Evolutionary conservation across 1,140 invertebrate species (phyloP).

Genomic region (Coelopa frigida): DNA sequence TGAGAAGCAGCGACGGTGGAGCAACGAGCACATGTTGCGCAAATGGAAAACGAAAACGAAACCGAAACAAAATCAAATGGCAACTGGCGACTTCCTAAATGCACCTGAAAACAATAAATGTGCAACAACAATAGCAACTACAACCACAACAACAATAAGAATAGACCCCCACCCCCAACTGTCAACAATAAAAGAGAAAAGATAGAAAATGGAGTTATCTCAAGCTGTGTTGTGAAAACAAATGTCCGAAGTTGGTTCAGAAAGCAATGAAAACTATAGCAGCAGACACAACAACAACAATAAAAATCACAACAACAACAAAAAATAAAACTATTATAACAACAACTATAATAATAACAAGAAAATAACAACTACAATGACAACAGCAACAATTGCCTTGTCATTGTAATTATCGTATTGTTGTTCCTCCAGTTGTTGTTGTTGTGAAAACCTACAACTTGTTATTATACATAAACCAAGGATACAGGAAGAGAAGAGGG

Average conservation of each 20-base stretch:
- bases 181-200: background rate
- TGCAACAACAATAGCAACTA: background rate
- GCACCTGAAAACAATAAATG: too few relatives aligned
- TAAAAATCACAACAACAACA: too few relatives aligned
- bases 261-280: background rate
- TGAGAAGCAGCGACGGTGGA: background rate
- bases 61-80: background rate
- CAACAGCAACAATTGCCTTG: constrained; percentile 4
- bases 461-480: too few relatives aligned
- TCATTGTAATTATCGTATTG: constrained; percentile 12
- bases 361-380: too few relatives aligned
- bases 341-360: too few relatives aligned
- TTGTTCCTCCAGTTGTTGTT: too few relatives aligned
- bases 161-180: background rate
- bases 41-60: background rate
- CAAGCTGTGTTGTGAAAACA: constrained; percentile 2
- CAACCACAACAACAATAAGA: constrained; percentile 5
- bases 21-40: background rate
- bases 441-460: too few relatives aligned
- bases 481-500: too few relatives aligned
- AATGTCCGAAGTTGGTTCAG: constrained; percentile 11
- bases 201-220: constrained; percentile 1
- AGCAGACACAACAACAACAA: background rate
- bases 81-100: background rate
- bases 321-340: too few relatives aligned